phyloP scores from a whole-genome alignment of 2,113 vertebrate species.

The Sciurus niger region DNA sequence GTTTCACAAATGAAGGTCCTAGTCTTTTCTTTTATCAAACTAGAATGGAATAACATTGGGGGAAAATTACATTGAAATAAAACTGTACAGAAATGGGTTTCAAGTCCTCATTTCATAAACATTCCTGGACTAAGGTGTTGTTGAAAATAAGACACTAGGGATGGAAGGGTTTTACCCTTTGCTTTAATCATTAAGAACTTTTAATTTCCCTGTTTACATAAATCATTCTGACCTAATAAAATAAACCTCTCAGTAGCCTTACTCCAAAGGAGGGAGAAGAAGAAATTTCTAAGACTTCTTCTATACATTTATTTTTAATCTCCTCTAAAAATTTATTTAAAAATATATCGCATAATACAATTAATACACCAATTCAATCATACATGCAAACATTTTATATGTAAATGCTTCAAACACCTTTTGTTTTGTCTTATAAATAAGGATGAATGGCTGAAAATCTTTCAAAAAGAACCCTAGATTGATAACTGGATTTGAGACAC shows the following conservation, averaged over 20 bases:
- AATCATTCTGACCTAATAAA: slow-evolving; percentile 39
- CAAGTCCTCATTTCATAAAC: background rate
- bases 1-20: slow-evolving; percentile 40
- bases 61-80: background rate
- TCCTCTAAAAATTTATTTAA: background rate
- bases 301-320: background rate
- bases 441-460: background rate
- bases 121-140: slow-evolving; percentile 39
- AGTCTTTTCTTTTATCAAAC: slow-evolving; percentile 60
- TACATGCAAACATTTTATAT: background rate
- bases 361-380: background rate
- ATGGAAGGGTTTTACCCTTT: background rate
- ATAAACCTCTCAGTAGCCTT: slow-evolving; percentile 2
- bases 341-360: background rate
- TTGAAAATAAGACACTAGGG: slow-evolving; percentile 39
- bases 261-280: background rate
- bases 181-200: slow-evolving; percentile 13
- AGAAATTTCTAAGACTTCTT: background rate
- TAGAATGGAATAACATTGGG: background rate
- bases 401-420: background rate
- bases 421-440: slow-evolving; percentile 18
- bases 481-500: background rate
- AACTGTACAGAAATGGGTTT: background rate
- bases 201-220: slow-evolving; percentile 59
- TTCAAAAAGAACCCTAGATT: background rate